Base-by-base conservation (phyloP, 2,797 vertebrate genomes). In the Danio aesculapii region DNA sequence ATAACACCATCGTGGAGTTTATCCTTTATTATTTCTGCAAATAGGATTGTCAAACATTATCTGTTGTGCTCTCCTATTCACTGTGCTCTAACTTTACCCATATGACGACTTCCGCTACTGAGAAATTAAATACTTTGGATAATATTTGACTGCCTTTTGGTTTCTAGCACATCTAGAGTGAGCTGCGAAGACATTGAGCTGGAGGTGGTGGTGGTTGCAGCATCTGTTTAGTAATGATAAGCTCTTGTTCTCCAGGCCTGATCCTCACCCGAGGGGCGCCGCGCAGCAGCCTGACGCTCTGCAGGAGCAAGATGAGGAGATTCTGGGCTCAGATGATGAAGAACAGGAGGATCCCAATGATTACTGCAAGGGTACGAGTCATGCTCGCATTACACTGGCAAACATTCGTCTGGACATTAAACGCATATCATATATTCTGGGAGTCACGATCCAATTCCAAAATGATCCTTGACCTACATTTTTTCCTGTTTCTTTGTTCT, bases 341-440 rank as follows among this genome's bases (percentile, higher is more conserved):
- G 98, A 99, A 77, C 98, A 99, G 81, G 98, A 99, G 83, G 98
- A 99, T 84, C 98, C 98, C 58, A 97, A 97, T 14, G 98, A 99
- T 91, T 99, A 99, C 88, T 99, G 98, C 90, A 97, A 95, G 91
- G 98, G 97, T 98, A 59, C 1, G 58, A 14, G 64, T 8, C 77
- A 5, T 76, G 6, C 78, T 8, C 79, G 13, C 10, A 10, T 7
- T 17, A 3, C 14, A 41, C 46, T 50, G 14, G 50, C 13, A 53
- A 4, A 52, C 21, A 41, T 44, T 44, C 9, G 12, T 66, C 6
- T 19, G 43, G 4, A 13, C n/a, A 66, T 43, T 46, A 1, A 19
- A 47, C 19, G 10, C 11, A 17, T 17, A 66, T 66, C 12, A 59
- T 12, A 59, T 13, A 12, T 30, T 30, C 30, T 30, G 30, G 30